Conservation (phyloP, 2,888 invertebrate species). For the Leuctra nigra region DNA sequence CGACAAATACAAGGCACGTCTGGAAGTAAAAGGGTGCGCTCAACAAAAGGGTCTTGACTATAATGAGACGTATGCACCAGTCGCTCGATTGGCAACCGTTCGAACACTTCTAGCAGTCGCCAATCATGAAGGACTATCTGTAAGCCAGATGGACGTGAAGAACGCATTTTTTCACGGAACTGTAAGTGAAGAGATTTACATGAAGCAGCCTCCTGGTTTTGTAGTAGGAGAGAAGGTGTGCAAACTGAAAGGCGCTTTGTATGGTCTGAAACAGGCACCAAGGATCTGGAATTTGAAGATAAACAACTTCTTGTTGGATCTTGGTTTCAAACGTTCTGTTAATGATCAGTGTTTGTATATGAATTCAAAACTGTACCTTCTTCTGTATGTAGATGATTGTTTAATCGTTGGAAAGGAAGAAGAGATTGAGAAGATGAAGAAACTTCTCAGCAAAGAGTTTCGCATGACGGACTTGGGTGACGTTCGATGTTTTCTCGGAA, state of each 20-base stretch:
- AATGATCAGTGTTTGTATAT: too few species aligned
- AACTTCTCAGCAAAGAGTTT: constrained; percentile 30
- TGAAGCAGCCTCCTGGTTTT: constrained; percentile 29
- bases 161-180: constrained; percentile 22
- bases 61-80: constrained; percentile 25
- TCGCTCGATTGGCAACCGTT: constrained; percentile 20
- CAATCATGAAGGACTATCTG: too few species aligned
- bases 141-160: constrained; percentile 26
- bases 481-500: constrained; percentile 31
- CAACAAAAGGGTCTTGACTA: constrained; percentile 27
- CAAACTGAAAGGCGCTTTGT: constrained; percentile 33
- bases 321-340: too few species aligned
- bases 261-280: constrained; percentile 35
- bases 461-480: constrained; percentile 33
- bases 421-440: constrained; percentile 28
- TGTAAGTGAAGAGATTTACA: constrained; percentile 19
- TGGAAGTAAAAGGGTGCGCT: constrained; percentile 32
- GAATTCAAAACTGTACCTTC: constrained; percentile 29
- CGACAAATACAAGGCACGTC: constrained; percentile 31
- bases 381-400: constrained; percentile 33
- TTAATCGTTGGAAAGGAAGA: constrained; percentile 29
- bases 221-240: constrained; percentile 25
- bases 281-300: constrained; percentile 30
- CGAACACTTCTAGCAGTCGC: constrained; percentile 18
- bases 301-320: neutral